Percentiles rank a stretch among this genome's conserved stretches.
Conservation (phyloP, 2,113 vertebrate genomes). For the Vimba vimba region DNA sequence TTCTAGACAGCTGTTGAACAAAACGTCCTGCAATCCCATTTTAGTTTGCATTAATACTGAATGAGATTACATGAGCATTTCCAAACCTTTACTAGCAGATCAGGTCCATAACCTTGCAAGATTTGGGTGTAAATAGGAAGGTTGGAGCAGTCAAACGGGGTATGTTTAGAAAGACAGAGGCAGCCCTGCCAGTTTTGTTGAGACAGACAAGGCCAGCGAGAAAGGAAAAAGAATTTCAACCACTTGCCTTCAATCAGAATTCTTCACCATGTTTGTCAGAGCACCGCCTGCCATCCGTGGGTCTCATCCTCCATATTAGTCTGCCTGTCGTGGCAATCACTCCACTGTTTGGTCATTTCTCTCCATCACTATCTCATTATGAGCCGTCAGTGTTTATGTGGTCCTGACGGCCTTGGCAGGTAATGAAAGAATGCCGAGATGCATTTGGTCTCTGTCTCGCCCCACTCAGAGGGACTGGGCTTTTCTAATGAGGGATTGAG, state of each 20-base stretch:
- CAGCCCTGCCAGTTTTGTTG: slow-evolving; percentile 26
- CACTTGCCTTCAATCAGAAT: slow-evolving; percentile 45
- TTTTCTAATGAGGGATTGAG: slow-evolving; percentile 53
- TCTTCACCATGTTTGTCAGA: slow-evolving; percentile 51
- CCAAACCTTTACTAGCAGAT: background rate
- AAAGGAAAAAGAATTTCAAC: slow-evolving; percentile 29
- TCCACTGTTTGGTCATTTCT: slow-evolving; percentile 55
- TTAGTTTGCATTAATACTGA: slow-evolving; percentile 9
- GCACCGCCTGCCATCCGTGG: slow-evolving; percentile 28
- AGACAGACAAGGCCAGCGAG: slow-evolving; percentile 14
- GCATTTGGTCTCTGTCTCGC: slow-evolving; percentile 49
- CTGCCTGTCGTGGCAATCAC: slow-evolving; percentile 58
- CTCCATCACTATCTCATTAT: slow-evolving; percentile 60
- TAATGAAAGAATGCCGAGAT: slow-evolving; percentile 55
- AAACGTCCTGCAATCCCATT: background rate
- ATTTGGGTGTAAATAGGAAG: background rate
- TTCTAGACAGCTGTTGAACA: background rate
- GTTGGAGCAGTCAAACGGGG: background rate
- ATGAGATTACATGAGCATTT: slow-evolving; percentile 10
- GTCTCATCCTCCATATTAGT: slow-evolving; percentile 55
- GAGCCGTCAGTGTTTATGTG: slow-evolving; percentile 59
- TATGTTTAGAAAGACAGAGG: slow-evolving; percentile 12
- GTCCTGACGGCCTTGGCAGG: slow-evolving; percentile 43
- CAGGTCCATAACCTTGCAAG: background rate
- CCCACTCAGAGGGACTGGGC: slow-evolving; percentile 42